Percentiles rank a stretch among this genome's conserved stretches.
phyloP scores from a whole-genome alignment of 2,797 vertebrate genomes.

The Eremophila alpestris region DNA sequence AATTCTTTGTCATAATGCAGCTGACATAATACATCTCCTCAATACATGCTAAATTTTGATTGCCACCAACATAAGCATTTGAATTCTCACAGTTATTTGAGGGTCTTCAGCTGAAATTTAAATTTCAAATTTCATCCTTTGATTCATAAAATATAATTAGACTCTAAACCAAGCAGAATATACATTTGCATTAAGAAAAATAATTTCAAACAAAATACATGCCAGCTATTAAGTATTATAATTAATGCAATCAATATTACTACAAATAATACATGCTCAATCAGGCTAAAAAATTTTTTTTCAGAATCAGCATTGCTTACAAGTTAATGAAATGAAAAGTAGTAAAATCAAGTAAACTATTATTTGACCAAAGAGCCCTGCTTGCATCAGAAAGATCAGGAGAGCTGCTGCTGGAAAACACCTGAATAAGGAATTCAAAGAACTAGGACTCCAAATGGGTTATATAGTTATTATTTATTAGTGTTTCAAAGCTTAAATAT shows the following conservation, averaged over 20 bases:
- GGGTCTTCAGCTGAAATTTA: background rate
- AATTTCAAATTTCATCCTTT: background rate
- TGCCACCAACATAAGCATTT: background rate
- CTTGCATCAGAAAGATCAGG: background rate
- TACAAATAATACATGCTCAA: background rate
- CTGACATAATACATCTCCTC: background rate
- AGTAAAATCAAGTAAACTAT: background rate
- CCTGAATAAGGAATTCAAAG: background rate
- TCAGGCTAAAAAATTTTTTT: background rate
- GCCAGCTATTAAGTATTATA: background rate
- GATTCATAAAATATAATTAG: background rate
- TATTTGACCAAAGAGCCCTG: background rate
- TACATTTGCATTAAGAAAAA: background rate
- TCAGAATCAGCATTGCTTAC: background rate
- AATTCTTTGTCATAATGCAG: background rate
- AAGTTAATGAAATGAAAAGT: background rate
- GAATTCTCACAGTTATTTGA: background rate
- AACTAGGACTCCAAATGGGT: background rate
- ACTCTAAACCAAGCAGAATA: background rate
- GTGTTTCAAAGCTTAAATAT: background rate
- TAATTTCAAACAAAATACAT: background rate
- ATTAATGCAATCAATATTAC: background rate
- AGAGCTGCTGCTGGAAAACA: background rate
- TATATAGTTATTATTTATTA: background rate
- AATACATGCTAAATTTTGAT: background rate